phyloP scores from a whole-genome alignment of 2,113 vertebrate genomes.

The Narcine bancroftii region DNA sequence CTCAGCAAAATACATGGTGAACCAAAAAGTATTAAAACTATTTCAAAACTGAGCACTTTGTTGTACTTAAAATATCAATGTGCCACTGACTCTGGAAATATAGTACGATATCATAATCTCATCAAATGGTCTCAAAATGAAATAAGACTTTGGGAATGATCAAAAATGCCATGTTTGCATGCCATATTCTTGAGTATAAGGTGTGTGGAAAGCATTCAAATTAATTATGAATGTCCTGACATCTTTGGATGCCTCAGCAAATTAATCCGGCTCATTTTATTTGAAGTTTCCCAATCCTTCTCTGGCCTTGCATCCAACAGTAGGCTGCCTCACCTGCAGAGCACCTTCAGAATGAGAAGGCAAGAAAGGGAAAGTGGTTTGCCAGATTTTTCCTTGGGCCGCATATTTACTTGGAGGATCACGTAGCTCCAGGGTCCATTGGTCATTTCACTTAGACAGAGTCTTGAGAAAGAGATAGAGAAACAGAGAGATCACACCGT shows the following conservation, averaged over 20 bases:
- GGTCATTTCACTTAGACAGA: background rate
- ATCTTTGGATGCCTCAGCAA: background rate
- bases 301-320: background rate
- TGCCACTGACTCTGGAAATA: no score
- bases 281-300: no score
- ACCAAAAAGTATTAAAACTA: background rate
- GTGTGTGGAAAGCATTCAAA: background rate
- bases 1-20: background rate
- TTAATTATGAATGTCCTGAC: background rate
- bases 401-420: background rate
- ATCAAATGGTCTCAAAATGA: background rate
- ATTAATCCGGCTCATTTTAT: background rate
- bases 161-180: no score
- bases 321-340: no score
- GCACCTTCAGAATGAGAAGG: background rate
- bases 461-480: background rate
- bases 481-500: background rate
- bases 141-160: no score
- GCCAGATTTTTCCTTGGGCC: background rate
- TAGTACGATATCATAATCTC: no score
- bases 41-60: background rate
- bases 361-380: background rate
- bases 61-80: background rate
- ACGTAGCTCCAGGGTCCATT: background rate
- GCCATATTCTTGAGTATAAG: background rate